phyloP scores from a whole-genome alignment of 2,797 vertebrate genomes.

The Rhinoraja longicauda region DNA sequence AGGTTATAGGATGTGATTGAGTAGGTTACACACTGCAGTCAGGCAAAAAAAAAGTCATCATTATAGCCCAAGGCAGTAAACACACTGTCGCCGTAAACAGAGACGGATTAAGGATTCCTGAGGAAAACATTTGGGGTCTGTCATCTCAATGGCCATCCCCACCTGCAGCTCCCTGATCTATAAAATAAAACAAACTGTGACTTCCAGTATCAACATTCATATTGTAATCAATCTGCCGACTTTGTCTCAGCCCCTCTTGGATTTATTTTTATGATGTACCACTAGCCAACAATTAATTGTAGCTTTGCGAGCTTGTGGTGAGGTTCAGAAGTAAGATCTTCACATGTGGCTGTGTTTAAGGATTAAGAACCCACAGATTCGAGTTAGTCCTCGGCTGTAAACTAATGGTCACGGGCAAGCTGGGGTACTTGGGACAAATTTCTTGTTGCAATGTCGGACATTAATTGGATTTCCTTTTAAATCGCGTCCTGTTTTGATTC shows the following conservation, averaged over 20 bases:
- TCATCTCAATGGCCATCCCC: background rate
- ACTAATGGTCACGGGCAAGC: background rate
- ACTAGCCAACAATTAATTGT: background rate
- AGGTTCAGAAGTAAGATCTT: background rate
- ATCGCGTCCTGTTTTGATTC: background rate
- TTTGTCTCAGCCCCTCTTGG: background rate
- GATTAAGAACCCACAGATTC: background rate
- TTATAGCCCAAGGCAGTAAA: background rate
- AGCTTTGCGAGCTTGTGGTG: background rate
- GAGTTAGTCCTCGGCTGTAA: background rate
- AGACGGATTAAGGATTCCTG: background rate
- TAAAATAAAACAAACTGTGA: background rate
- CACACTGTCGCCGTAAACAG: background rate
- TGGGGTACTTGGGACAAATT: background rate
- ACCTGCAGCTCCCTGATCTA: background rate
- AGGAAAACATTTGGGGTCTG: background rate
- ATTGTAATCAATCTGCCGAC: background rate
- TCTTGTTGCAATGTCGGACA: background rate
- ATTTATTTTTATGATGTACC: background rate
- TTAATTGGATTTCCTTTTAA: background rate
- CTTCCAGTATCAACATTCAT: conserved; percentile 11
- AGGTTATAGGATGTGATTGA: conserved; percentile 24
- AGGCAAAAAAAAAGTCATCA: background rate
- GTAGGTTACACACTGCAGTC: conserved; percentile 7
- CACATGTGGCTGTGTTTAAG: background rate